Percentiles rank a stretch among this genome's conserved stretches.
Conservation (phyloP, 2,888 invertebrate genomes). For the Erpobdella octoculata region DNA sequence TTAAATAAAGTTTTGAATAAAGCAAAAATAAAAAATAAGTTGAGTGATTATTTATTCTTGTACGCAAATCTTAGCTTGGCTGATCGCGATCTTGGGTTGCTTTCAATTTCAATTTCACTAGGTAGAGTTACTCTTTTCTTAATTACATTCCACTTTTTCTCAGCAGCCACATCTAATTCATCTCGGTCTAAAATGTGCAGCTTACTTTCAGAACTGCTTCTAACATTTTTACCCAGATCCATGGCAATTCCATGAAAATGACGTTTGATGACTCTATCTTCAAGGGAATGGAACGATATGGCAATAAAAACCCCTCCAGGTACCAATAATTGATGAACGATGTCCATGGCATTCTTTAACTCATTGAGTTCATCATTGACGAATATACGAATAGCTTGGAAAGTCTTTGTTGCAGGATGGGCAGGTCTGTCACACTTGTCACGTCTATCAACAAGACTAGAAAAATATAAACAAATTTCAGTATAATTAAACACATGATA, state of each 20-base stretch:
- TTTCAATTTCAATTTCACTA: conserved; percentile 64
- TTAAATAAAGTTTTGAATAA: too few species aligned
- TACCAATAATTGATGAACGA: conserved; percentile 69
- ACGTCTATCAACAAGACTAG: conserved; percentile 49
- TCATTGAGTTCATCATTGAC: conserved; percentile 93
- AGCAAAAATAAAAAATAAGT: neutral
- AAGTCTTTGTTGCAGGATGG: conserved; percentile 82
- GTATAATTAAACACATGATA: too few species aligned
- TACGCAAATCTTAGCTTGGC: conserved; percentile 78
- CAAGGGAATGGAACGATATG: conserved; percentile 82
- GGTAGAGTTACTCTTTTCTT: conserved; percentile 75
- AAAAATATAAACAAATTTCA: neutral
- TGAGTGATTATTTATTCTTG: conserved; percentile 51
- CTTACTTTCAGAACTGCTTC: conserved; percentile 56
- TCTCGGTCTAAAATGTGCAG: conserved; percentile 57
- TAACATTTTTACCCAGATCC: conserved; percentile 40
- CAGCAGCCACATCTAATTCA: conserved; percentile 60
- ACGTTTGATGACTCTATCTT: conserved; percentile 85
- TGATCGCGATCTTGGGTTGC: conserved; percentile 77
- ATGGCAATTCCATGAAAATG: conserved; percentile 59
- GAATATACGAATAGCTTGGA: conserved; percentile 86
- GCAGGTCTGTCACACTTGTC: conserved; percentile 70
- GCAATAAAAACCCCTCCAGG: conserved; percentile 68
- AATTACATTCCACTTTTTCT: conserved; percentile 67
- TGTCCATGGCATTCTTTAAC: conserved; percentile 74